Evolutionary conservation across 2,888 invertebrate species (phyloP), one percentile per base, ranked within the genome.

Genomic region (Pristionchus entomophagus): DNA sequence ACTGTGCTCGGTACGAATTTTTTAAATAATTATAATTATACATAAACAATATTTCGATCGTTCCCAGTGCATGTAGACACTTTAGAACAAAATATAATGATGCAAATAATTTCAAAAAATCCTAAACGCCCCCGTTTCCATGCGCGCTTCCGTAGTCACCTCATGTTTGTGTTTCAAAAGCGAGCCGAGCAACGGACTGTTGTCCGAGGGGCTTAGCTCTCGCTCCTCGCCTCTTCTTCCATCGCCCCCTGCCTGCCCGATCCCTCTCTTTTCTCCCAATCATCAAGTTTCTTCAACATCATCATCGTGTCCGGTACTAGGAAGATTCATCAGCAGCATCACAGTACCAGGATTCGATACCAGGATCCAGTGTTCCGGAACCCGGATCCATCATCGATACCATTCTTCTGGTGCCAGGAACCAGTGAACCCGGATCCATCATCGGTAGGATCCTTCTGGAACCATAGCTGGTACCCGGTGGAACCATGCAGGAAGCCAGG

Each of bases 1-100:
- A 84, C 86, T 86, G 93, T 92, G 85, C 87, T 89, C 86, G 90
- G 92, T 92, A 84, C 89, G 91, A 88, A 26, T 45, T 73, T 45
- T 73, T 32, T 19, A 38, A 65, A 65, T 19, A 62, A 62, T 26
- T 32, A 29, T 14, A 62, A 62, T 32, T 32, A 65, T 19, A 35
- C 0, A 17, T 14, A 62, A 62, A 29, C 12, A 59, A 65, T 19
- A 35, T n/a, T 22, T 1, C 19, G 3, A 62, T 69, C 38, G 35
- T 29, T 29, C 38, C 38, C 10, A 35, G 65, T 26, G 65, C 65
- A 22, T 59, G 59, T 59, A 51, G 19, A 14, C 22, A 22, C 59
- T 59, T 26, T 59, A n/a, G 59, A 29, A 59, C 22, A 59, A 12
- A 59, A n/a, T 26, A n/a, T n/a, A n/a, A n/a, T n/a, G n/a, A 59